Evolutionary conservation across 2,888 invertebrate species (phyloP).

Genomic region (Cosmopolites sordidus): DNA sequence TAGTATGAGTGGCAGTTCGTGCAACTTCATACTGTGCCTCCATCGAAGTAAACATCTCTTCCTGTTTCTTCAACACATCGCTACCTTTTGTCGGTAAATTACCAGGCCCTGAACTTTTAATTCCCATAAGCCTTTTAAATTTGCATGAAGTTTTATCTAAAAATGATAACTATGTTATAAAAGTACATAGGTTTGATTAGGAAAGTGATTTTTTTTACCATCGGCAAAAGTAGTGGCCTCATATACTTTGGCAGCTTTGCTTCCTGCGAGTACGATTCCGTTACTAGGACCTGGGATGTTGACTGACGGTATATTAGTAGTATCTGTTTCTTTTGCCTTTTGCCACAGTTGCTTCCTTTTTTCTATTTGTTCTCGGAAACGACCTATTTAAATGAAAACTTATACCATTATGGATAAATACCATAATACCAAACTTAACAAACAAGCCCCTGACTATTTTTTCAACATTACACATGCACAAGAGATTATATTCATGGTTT

Average conservation of each 20-base stretch:
- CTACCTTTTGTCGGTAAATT: constrained; percentile 40
- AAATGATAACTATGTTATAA: constrained; percentile 24
- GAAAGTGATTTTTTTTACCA: constrained; percentile 50
- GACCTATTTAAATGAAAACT: constrained; percentile 37
- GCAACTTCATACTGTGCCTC: constrained; percentile 97
- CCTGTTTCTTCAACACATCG: constrained; percentile 65
- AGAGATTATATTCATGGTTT: no score
- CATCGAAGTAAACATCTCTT: constrained; percentile 88
- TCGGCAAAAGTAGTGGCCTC: constrained; percentile 84
- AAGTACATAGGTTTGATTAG: not conserved
- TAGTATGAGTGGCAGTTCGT: constrained; percentile 91
- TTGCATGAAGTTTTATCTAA: constrained; percentile 77
- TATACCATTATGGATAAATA: no score
- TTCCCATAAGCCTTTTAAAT: constrained; percentile 96
- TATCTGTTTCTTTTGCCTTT: constrained; percentile 62
- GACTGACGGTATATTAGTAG: constrained; percentile 5
- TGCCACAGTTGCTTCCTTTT: constrained; percentile 91
- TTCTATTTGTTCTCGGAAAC: constrained; percentile 84
- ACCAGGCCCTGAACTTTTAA: constrained; percentile 58
- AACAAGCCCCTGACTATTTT: no score
- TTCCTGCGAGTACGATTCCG: constrained; percentile 23
- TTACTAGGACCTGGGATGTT: constrained; percentile 26
- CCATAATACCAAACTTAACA: no score
- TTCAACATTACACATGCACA: no score
- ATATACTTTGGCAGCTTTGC: constrained; percentile 55